Percentiles rank a stretch among this genome's conserved stretches.
Conservation (phyloP, 2,797 vertebrate genomes). For the Gorsachius magnificus region DNA sequence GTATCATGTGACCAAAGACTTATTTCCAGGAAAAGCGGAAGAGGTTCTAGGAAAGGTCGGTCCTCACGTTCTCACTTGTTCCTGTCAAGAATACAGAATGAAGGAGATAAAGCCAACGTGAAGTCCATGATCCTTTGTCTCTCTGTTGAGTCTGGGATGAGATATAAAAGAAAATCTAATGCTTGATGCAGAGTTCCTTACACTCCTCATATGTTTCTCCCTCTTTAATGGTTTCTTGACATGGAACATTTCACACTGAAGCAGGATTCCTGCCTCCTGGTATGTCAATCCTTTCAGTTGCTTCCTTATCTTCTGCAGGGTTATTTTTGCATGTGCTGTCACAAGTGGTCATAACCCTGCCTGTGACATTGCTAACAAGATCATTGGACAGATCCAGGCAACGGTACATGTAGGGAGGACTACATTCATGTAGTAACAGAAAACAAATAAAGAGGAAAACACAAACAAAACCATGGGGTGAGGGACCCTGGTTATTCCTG, state of each 20-base stretch:
- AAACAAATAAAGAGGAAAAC: neutral
- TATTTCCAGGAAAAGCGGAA: slow-evolving; percentile 70
- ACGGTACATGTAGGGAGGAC: neutral
- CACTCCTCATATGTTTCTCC: neutral
- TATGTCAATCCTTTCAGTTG: neutral
- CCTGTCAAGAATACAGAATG: neutral
- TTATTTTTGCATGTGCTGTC: neutral
- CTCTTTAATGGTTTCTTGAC: neutral
- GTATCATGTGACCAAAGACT: slow-evolving; percentile 58
- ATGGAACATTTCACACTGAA: neutral
- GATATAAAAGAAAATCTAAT: neutral
- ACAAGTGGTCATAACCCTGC: neutral
- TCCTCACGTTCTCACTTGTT: neutral
- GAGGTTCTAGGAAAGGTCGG: slow-evolving; percentile 9
- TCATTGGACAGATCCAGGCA: neutral
- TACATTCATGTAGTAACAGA: neutral
- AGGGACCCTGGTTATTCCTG: neutral
- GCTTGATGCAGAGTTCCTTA: neutral
- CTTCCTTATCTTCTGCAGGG: neutral
- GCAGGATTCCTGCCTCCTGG: neutral
- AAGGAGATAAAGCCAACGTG: neutral
- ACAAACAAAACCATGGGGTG: neutral
- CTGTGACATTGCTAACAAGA: neutral
- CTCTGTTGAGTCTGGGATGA: neutral
- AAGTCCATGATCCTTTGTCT: neutral